Evolutionary conservation across 2,888 invertebrate genomes (phyloP), one percentile per base, ranked within the genome.

Genomic region (Deilephila porcellus): DNA sequence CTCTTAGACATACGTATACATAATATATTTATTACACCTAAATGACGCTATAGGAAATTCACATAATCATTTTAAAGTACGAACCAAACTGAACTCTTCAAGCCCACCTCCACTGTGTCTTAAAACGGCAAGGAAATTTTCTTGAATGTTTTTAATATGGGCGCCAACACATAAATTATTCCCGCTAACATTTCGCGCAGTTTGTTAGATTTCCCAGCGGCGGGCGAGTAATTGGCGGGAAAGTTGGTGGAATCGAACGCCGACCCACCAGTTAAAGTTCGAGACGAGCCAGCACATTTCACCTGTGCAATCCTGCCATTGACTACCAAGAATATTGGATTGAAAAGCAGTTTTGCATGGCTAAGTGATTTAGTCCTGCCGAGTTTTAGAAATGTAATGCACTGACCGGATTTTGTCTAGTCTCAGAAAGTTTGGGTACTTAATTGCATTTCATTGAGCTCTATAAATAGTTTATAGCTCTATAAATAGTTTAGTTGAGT

Each of bases 121-220:
- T 14, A 19, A 5, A 19, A 56, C 73, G 71, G 75, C 71, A 77
- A 78, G 81, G 75, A 78, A 77, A 77, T 81, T 81, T 82, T 80
- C 82, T 81, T 76, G 74, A 82, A 83, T 80, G 77, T 86, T 83
- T 84, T 83, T 84, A 86, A 84, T 86, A 85, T 81, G 80, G 78
- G 74, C 78, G 74, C 83, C 79, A 82, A 82, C 71, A 77, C 79
- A 83, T 85, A 83, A 86, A 84, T 85, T 86, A 81, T 74, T 25
- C n/a, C 53, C 63, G 20, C 70, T 8, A 73, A 56, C 71, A 71
- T 73, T 71, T 73, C 25, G 37, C 67, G 34, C 64, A 53, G 34
- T 56, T 56, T 53, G 71, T 72, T 63, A 73, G 72, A 73, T 67
- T 73, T 73, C 72, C 72, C 72, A 73, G 59, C 56, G 72, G 72